phyloP scores from a whole-genome alignment of 2,797 vertebrate genomes.

The Sitta carolinensis region DNA sequence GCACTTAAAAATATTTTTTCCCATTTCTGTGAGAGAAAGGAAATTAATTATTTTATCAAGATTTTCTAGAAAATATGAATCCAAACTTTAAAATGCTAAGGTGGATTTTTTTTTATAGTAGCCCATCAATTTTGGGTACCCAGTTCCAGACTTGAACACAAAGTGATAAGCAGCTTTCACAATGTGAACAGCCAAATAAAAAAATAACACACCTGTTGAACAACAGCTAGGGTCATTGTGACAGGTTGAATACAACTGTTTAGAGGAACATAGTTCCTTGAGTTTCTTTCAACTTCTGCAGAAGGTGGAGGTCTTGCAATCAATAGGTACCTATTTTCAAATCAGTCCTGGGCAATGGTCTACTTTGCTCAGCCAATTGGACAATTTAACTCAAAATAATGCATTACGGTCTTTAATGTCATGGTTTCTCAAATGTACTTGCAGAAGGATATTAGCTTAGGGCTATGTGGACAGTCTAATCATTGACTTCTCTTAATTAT shows the following conservation, averaged over 20 bases:
- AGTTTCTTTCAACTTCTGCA: not conserved
- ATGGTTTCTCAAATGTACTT: not conserved
- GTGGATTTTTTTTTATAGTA: not conserved
- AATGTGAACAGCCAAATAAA: not conserved
- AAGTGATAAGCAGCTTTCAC: not conserved
- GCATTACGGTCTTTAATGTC: not conserved
- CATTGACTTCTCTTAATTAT: not conserved
- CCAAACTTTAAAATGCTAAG: not conserved
- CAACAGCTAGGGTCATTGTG: not conserved
- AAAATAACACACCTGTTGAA: not conserved
- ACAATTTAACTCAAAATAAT: not conserved
- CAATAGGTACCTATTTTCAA: not conserved
- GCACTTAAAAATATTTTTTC: not conserved
- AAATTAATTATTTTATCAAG: not conserved
- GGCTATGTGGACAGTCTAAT: rapidly evolving
- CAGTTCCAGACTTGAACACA: not conserved
- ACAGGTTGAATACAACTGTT: not conserved
- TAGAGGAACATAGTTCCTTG: not conserved
- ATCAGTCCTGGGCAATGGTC: not conserved
- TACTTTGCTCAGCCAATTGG: not conserved
- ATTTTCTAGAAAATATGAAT: not conserved
- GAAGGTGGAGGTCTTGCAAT: not conserved
- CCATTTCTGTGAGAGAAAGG: not conserved
- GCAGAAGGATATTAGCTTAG: not conserved
- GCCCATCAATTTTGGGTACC: not conserved